phyloP scores from a whole-genome alignment of 2,797 vertebrate species.

The Poecile montanus region DNA sequence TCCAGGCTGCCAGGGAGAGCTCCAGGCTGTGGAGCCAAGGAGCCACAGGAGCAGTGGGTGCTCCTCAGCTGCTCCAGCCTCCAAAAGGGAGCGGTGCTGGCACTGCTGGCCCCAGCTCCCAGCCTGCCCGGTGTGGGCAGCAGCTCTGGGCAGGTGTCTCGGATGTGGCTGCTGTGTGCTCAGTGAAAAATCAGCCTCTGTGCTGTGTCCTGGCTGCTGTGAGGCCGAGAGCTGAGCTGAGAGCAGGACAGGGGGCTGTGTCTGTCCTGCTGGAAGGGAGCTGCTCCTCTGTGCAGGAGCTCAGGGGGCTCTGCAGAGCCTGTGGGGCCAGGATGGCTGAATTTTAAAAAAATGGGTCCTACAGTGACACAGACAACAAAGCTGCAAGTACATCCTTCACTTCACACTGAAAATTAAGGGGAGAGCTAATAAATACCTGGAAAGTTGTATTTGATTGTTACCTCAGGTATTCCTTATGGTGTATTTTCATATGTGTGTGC shows the following conservation, averaged over 20 bases:
- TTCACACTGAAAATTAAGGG: not conserved
- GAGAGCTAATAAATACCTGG: not conserved
- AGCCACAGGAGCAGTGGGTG: not conserved
- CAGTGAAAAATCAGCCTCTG: not conserved
- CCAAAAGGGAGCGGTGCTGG: too few relatives aligned
- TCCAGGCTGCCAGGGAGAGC: too few relatives aligned
- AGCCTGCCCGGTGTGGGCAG: not conserved
- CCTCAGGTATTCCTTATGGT: not conserved
- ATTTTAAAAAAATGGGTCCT: not conserved
- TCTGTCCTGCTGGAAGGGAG: not conserved
- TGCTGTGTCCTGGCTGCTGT: not conserved
- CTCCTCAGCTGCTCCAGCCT: not conserved
- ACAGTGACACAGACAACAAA: not conserved
- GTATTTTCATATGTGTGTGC: not conserved
- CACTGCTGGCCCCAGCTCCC: not conserved
- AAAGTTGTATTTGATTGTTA: not conserved
- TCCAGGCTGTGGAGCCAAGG: too few relatives aligned
- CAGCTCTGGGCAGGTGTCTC: not conserved
- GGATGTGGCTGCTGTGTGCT: not conserved
- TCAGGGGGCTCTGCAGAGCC: not conserved
- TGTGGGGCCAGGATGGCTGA: not conserved
- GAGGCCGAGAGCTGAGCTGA: not conserved
- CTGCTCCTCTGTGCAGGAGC: not conserved
- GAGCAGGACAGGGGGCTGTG: not conserved
- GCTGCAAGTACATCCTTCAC: not conserved